Percentiles rank a stretch among this genome's conserved stretches.
Conservation (phyloP, 2,113 vertebrate genomes). For the Corynorhinus townsendii region DNA sequence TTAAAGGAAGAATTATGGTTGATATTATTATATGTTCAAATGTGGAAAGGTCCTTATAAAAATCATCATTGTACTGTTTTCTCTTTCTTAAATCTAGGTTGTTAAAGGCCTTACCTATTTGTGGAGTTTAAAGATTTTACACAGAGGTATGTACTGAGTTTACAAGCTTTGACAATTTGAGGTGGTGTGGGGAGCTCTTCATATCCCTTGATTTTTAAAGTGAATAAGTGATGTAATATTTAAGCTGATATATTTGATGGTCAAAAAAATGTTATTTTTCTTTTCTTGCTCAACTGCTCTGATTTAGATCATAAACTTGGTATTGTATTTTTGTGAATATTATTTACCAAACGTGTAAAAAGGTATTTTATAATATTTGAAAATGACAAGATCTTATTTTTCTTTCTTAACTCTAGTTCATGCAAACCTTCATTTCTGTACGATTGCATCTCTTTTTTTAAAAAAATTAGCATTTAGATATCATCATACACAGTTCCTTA, state of each 20-base stretch:
- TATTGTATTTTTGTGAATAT: neutral
- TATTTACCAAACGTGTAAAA: slow-evolving; percentile 26
- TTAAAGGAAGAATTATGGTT: neutral
- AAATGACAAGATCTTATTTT: neutral
- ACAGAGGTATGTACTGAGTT: slow-evolving; percentile 88
- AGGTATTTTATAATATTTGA: slow-evolving; percentile 3
- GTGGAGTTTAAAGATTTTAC: slow-evolving; percentile 99
- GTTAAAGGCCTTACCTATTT: slow-evolving; percentile 98
- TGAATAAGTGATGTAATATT: neutral
- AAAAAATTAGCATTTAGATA: neutral
- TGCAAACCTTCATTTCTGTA: neutral
- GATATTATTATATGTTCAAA: slow-evolving; percentile 17
- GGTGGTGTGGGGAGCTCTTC: neutral
- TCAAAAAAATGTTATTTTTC: neutral
- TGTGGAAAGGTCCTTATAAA: slow-evolving; percentile 23
- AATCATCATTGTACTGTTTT: slow-evolving; percentile 34
- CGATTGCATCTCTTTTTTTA: neutral
- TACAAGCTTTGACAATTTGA: neutral
- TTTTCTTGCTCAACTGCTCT: neutral
- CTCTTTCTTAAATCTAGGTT: slow-evolving; percentile 82
- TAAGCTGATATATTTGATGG: neutral
- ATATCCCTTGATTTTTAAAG: neutral
- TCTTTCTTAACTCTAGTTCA: neutral
- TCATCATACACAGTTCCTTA: neutral
- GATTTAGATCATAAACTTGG: neutral